Conservation (phyloP, 2,888 invertebrate species). For the Pelosia muscerda region DNA sequence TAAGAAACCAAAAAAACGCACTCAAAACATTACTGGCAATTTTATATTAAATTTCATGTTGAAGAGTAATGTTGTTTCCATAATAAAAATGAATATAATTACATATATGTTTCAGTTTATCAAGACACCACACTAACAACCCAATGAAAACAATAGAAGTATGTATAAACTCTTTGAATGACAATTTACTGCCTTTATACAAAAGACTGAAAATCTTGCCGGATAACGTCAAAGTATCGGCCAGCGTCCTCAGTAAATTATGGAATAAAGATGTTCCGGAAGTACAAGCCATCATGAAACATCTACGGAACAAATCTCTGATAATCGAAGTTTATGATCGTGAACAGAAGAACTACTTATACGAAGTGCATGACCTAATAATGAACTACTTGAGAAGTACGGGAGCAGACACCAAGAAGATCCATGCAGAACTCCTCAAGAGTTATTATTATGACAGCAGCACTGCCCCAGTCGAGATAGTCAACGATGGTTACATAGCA, state of each 20-base stretch:
- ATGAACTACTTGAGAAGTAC: slow-evolving; percentile 87
- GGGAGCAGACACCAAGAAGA: slow-evolving; percentile 72
- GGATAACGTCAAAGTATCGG: slow-evolving; percentile 90
- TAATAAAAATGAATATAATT: neutral
- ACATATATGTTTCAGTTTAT: slow-evolving; percentile 59
- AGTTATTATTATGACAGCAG: slow-evolving; percentile 85
- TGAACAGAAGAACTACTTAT: slow-evolving; percentile 88
- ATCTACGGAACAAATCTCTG: slow-evolving; percentile 89
- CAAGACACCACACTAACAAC: slow-evolving; percentile 64
- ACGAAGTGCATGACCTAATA: slow-evolving; percentile 90
- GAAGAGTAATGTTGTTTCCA: neutral
- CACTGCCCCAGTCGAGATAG: slow-evolving; percentile 86
- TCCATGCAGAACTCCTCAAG: slow-evolving; percentile 87
- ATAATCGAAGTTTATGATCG: slow-evolving; percentile 88
- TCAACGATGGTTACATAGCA: slow-evolving; percentile 91
- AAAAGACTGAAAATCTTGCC: slow-evolving; percentile 89
- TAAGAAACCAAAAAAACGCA: no score
- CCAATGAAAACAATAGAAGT: slow-evolving; percentile 86
- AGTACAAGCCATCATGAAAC: slow-evolving; percentile 88
- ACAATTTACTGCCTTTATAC: slow-evolving; percentile 82
- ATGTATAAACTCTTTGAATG: slow-evolving; percentile 87
- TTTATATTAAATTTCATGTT: neutral
- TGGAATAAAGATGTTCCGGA: slow-evolving; percentile 74
- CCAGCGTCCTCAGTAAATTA: slow-evolving; percentile 81
- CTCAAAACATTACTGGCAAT: no score